phyloP scores from a whole-genome alignment of 2,888 invertebrate genomes.

The Abrostola triplasia region DNA sequence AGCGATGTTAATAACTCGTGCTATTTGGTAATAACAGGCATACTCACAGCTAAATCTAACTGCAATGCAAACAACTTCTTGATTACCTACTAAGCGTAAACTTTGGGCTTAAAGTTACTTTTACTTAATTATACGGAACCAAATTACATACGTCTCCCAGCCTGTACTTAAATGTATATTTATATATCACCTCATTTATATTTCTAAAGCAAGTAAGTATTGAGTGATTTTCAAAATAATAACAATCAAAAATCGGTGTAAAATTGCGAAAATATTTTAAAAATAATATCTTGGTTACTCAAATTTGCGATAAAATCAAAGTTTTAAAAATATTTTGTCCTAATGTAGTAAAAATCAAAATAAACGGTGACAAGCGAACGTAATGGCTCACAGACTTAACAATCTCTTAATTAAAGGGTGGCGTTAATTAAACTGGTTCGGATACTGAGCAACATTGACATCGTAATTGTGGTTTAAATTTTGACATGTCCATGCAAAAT shows the following conservation, averaged over 20 bases:
- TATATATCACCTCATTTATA: too few relatives aligned
- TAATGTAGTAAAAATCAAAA: constrained; percentile 25
- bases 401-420: constrained; percentile 58
- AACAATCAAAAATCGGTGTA: too few relatives aligned
- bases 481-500: constrained; percentile 29
- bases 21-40: constrained; percentile 41
- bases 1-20: constrained; percentile 35
- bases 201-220: too few relatives aligned
- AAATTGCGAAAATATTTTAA: too few relatives aligned
- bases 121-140: constrained; percentile 22
- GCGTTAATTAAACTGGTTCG: constrained; percentile 55
- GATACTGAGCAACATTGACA: constrained; percentile 45
- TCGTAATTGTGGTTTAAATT: constrained; percentile 27
- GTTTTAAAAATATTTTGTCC: background rate
- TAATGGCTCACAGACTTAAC: constrained; percentile 36
- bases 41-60: constrained; percentile 37
- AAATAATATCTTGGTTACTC: too few relatives aligned
- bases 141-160: constrained; percentile 5
- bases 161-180: constrained; percentile 13
- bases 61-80: constrained; percentile 35
- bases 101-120: constrained; percentile 22
- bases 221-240: too few relatives aligned
- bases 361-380: constrained; percentile 30
- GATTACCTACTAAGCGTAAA: constrained; percentile 38
- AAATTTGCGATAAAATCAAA: too few relatives aligned